Base-by-base conservation (phyloP, 2,113 vertebrate genomes). In the Laticauda laticaudata region DNA sequence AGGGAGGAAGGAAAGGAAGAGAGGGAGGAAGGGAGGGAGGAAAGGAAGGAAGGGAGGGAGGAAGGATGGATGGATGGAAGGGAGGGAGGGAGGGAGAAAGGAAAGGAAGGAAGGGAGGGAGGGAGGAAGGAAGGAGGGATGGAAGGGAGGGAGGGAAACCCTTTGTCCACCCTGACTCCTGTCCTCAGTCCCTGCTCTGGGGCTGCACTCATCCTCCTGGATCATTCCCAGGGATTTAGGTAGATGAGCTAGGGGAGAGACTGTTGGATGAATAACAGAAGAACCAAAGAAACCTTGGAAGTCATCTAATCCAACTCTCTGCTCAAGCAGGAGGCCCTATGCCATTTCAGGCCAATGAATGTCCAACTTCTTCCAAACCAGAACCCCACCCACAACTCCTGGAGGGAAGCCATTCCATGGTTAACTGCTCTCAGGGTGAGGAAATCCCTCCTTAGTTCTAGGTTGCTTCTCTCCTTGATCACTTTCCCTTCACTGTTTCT, bases 61-160 rank as follows among this genome's bases (percentile, higher is more conserved):
- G 69, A 51, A 14, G 20, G 51, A 69, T 23, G 20, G 56, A 57
- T 99, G 98, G 98, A 98, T 9, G 89, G 24, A 29, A 24, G 2
- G 89, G 1, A 29, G 10, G 69, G 12, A 26, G 21, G 34, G 24
- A 24, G 24, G 56, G 21, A 57, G 23, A 21, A 21, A 57, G 23
- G 56, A 21, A 57, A 23, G 56, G 56, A 57, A 57, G 56, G 56
- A 24, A 59, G 57, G 23, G 97, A 98, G 24, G 57, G 23, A 23
- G 24, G 89, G 2, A 26, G 18, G 69, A 69, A 14, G 20, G 51
- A 69, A 34, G 20, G 56, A 57, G 99, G 98, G 98, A 98, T 9
- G 89, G 24, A 29, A 24, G 2, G 89, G 1, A 29, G 10, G 69
- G 12, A 26, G 21, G 53, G 24, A 39, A 26, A 3, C 64, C 14